These are phyloP conservation scores for Pterostichus madidus DNA, from an alignment of 2,888 invertebrate species.

Conservation along the genomic window DNA sequence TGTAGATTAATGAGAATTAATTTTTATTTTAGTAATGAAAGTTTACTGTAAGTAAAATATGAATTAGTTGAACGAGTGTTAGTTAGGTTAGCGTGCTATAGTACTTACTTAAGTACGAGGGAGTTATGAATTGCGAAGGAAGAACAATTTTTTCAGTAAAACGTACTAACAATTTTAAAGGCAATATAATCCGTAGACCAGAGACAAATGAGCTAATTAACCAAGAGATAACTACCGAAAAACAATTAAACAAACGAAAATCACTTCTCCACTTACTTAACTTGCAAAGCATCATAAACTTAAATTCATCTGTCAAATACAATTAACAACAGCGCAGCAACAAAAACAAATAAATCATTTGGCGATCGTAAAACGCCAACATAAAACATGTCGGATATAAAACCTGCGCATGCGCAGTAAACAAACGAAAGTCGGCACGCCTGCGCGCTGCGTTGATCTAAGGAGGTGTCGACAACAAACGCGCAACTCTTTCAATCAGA, in stretches of 20 bases:
- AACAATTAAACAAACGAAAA: slow-evolving; percentile 56
- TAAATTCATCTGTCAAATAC: slow-evolving; percentile 60
- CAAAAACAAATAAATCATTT: slow-evolving; percentile 62
- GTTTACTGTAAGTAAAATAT: too few relatives aligned
- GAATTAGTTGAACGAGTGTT: too few relatives aligned
- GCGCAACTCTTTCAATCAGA: slow-evolving; percentile 63
- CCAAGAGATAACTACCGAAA: slow-evolving; percentile 56
- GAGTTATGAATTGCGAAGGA: background rate
- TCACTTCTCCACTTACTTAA: slow-evolving; percentile 56
- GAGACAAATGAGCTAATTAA: slow-evolving; percentile 51
- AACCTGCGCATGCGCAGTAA: slow-evolving; percentile 39
- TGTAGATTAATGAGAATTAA: too few relatives aligned
- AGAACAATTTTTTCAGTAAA: slow-evolving; percentile 1
- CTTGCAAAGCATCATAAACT: slow-evolving; percentile 50
- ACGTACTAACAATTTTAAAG: slow-evolving; percentile 36
- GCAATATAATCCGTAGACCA: slow-evolving; percentile 34
- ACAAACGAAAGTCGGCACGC: slow-evolving; percentile 23
- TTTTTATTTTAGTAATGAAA: too few relatives aligned
- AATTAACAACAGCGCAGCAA: slow-evolving; percentile 57
- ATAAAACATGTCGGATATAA: slow-evolving; percentile 54
- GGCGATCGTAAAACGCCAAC: slow-evolving; percentile 61
- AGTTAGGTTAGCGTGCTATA: too few relatives aligned
- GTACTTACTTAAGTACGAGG: background rate
- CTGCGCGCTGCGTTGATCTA: slow-evolving; percentile 37
- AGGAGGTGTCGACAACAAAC: slow-evolving; percentile 52